Evolutionary conservation across 2,797 vertebrate species (phyloP).

Genomic region (Simalia tracyae): DNA sequence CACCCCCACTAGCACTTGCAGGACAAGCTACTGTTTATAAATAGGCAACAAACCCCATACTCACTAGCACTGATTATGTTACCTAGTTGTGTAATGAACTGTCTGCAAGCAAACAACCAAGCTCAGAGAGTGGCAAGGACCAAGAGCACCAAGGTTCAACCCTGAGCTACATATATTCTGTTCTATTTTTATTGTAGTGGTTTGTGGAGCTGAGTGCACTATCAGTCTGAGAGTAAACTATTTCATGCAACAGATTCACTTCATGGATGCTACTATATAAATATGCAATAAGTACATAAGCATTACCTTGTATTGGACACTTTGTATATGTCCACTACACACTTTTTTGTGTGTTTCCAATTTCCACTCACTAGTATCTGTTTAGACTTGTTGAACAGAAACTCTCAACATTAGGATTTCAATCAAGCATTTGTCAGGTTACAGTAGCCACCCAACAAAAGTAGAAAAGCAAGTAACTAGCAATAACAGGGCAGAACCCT

Average conservation of each 20-base stretch:
- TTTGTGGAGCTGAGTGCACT: neutral
- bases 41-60: too few species aligned
- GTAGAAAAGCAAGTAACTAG: neutral
- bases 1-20: too few species aligned
- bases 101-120: too few species aligned
- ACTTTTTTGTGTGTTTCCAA: neutral
- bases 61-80: too few species aligned
- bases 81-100: too few species aligned
- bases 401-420: neutral
- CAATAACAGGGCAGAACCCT: neutral
- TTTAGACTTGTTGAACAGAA: neutral
- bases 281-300: neutral
- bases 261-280: neutral
- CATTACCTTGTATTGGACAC: neutral
- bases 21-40: too few species aligned
- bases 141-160: neutral
- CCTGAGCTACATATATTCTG: neutral
- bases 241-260: neutral
- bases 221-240: neutral
- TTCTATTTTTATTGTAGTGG: neutral
- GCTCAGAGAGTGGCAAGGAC: too few species aligned
- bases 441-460: neutral
- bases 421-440: neutral
- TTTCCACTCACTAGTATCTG: neutral
- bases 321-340: neutral